Base-by-base conservation (phyloP, 2,888 invertebrate genomes). In the Eupithecia dodoneata region DNA sequence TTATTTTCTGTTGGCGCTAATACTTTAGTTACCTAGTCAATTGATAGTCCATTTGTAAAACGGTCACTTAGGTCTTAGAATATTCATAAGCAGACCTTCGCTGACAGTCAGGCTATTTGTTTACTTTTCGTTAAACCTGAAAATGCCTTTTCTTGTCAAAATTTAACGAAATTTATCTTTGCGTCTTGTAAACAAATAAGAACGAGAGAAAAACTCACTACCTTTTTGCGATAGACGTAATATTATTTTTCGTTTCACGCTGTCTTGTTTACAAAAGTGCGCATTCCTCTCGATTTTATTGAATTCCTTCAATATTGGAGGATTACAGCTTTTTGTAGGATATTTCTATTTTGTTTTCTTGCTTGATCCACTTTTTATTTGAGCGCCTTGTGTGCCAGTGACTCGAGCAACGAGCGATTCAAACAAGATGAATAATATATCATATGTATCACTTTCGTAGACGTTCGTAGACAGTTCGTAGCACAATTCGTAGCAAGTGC, bases 261-360 rank as follows among this genome's bases (percentile, higher is more conserved):
- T 44, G 45, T 45, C 67, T 69, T 69, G 67, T 69, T 69, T 69
- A 69, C 15, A 69, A 69, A 69, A 42, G n/a, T n/a, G 67, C 10
- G 67, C n/a, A 18, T 44, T 10, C 45, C 67, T 69, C 45, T 69
- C 9, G 42, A 69, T n/a, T 45, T 45, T 45, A 45, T 69, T 2
- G 45, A 44, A 45, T 69, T 69, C 4, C 67, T 42, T 15, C 44
- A 44, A 9, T 45, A 67, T 67, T n/a, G 44, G 67, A 67, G 45
- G 45, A 69, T 69, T 45, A 69, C 18, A 69, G 9, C n/a, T 69
- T 9, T 44, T 45, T 15, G n/a, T 45, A 69, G 13, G n/a, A 67
- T 44, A n/a, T 9, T 42, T 42, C 15, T 69, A n/a, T 66, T 44
- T 44, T 69, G 18, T 69, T 69, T 44, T 69, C 45, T 69, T 45